phyloP scores from a whole-genome alignment of 2,888 invertebrate species.

The Parapristionchus giblindavisi region DNA sequence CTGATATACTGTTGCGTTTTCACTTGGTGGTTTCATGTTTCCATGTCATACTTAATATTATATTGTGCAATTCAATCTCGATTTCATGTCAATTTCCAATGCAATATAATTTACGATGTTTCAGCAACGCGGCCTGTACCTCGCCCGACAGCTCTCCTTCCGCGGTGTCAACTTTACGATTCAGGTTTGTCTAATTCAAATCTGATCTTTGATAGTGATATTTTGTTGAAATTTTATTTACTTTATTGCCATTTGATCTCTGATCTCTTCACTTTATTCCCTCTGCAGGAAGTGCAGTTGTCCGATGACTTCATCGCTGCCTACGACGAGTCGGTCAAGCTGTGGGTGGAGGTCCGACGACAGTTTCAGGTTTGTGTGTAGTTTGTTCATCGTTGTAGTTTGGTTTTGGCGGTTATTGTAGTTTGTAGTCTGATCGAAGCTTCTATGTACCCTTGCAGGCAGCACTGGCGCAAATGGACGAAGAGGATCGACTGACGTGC shows the following conservation, averaged over 20 bases:
- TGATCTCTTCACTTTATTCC: too few relatives aligned
- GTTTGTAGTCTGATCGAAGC: conserved; percentile 2
- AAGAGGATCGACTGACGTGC: conserved; percentile 84
- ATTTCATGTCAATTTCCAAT: too few relatives aligned
- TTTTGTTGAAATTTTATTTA: background rate
- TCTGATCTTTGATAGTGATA: too few relatives aligned
- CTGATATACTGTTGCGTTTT: too few relatives aligned
- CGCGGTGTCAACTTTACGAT: conserved; percentile 87
- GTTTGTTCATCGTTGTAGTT: background rate
- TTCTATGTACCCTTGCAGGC: conserved; percentile 43
- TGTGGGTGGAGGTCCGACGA: conserved; percentile 97
- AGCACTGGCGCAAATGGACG: conserved; percentile 57
- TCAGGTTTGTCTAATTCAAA: background rate
- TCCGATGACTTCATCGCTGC: conserved; percentile 83
- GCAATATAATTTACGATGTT: conserved; percentile 37
- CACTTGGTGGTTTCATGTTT: too few relatives aligned
- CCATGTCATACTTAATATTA: too few relatives aligned
- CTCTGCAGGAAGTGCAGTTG: conserved; percentile 86
- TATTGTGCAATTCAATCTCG: too few relatives aligned
- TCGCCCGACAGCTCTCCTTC: conserved; percentile 96
- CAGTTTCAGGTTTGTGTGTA: conserved; percentile 89
- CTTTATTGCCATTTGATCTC: too few relatives aligned
- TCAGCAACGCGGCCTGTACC: conserved; percentile 90
- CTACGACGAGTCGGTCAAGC: conserved; percentile 89
- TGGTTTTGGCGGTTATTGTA: too few relatives aligned